Base-by-base conservation (phyloP, 2,888 invertebrate species). In the Hirtodrosophila histrioides region DNA sequence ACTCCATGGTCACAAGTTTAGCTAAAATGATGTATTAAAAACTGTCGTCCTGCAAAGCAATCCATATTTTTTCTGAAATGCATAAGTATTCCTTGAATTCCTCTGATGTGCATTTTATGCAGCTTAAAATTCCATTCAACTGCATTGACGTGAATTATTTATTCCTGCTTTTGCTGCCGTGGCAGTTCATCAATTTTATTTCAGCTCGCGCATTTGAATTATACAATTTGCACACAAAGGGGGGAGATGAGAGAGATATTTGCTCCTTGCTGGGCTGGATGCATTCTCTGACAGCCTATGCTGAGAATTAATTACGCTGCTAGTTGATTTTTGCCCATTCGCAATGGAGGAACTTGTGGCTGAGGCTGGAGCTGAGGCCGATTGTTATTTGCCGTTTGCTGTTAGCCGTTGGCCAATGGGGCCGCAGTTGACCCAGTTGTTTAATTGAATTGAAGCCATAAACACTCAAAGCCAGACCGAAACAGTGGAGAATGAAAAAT, bases 381-480 rank as follows among this genome's bases (percentile, higher is more conserved):
- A 12, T 9, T 31, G 7, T 3, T 9, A 8, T 31, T 31, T 31
- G 8, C 31, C 31, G 31, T 48, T 36, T 5, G 10, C 44, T 31
- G 37, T 5, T 29, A n/a, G n/a, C 17, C 23, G n/a, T 24, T 33
- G 29, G 31, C 23, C 31, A 12, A 40, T 12, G 7, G 31, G 31
- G 31, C 31, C 31, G 54, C 66, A 67, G 61, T 80, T 84, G 84
- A 84, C 84, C 84, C 80, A 84, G 86, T 84, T 84, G 80, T 74
- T 86, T 84, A 84, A 84, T 84, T 87, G 86, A 84, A 85, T 87
- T 76, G 88, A 84, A 87, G 84, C 87, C 84, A 84, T 84, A 82
- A 82, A 75, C 81, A 82, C 86, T 86, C 73, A 73, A 63, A 80
- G 63, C 46, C 39, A 64, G 40, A 57, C 56, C 24, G 36, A 62